These are phyloP conservation scores for Colistium nudipinnis DNA, from an alignment of 2,113 vertebrate genomes.

Conservation along the genomic window DNA sequence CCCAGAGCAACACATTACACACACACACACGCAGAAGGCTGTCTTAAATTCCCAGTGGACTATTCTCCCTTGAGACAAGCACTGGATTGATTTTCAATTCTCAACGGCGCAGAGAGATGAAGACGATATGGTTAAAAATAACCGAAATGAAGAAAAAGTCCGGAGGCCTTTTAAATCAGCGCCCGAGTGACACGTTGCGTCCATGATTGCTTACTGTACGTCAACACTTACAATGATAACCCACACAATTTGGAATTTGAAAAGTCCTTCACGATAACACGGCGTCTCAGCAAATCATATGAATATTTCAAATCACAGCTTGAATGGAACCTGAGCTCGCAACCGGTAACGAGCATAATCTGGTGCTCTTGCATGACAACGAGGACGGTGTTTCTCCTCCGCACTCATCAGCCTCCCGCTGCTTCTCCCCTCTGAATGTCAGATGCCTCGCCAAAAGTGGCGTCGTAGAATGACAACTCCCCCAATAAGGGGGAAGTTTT, in stretches of 20 bases:
- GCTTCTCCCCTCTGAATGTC: constrained; percentile 47
- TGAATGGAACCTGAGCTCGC: constrained; percentile 49
- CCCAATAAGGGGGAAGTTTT: constrained; percentile 67
- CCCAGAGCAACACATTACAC: constrained; percentile 40
- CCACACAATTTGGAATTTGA: constrained; percentile 16
- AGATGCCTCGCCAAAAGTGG: constrained; percentile 61
- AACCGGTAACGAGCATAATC: constrained; percentile 59
- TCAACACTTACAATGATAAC: constrained; percentile 17
- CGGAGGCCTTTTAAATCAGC: not conserved
- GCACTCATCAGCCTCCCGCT: constrained; percentile 72
- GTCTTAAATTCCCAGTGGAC: constrained; percentile 34
- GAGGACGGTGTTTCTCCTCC: constrained; percentile 46
- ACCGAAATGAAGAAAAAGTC: not conserved
- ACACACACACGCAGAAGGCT: constrained; percentile 16
- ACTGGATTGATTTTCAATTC: constrained; percentile 32
- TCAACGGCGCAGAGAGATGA: not conserved
- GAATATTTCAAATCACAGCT: constrained; percentile 72
- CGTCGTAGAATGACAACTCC: constrained; percentile 64
- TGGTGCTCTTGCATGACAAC: constrained; percentile 56
- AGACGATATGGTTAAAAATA: constrained; percentile 2
- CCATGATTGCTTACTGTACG: constrained; percentile 10
- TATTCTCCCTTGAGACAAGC: constrained; percentile 29
- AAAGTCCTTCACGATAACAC: constrained; percentile 38
- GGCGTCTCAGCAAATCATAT: constrained; percentile 41
- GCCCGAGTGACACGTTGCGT: not conserved